phyloP scores from a whole-genome alignment of 2,113 vertebrate species.

The Edolisoma coerulescens region DNA sequence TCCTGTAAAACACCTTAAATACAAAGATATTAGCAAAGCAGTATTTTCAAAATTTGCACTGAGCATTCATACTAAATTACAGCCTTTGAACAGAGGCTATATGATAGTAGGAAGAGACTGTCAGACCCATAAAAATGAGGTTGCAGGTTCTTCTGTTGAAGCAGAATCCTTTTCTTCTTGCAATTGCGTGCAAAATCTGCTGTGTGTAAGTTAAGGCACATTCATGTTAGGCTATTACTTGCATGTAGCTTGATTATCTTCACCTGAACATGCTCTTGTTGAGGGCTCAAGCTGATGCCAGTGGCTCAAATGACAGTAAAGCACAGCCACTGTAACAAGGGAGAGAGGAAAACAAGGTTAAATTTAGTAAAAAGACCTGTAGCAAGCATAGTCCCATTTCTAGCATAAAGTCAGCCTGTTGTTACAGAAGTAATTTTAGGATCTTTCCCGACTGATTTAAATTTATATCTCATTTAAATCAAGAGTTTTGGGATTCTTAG shows the following conservation, averaged over 20 bases:
- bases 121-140: background rate
- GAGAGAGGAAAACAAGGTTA: background rate
- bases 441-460: background rate
- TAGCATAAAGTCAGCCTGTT: background rate
- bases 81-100: background rate
- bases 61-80: background rate
- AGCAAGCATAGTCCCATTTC: background rate
- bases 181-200: background rate
- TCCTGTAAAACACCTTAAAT: background rate
- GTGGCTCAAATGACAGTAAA: conserved; percentile 71
- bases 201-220: background rate
- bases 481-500: background rate
- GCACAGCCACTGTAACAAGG: conserved; percentile 68
- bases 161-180: background rate
- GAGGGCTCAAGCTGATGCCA: background rate
- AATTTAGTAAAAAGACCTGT: background rate
- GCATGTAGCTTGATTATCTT: background rate
- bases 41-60: background rate
- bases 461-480: background rate
- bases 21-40: background rate
- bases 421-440: background rate
- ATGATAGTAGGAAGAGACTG: background rate
- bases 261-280: background rate
- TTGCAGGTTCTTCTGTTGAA: background rate
- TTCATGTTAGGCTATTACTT: background rate